These are phyloP conservation scores for Bufo bufo DNA, from an alignment of 2,113 vertebrate species.

Conservation along the genomic window DNA sequence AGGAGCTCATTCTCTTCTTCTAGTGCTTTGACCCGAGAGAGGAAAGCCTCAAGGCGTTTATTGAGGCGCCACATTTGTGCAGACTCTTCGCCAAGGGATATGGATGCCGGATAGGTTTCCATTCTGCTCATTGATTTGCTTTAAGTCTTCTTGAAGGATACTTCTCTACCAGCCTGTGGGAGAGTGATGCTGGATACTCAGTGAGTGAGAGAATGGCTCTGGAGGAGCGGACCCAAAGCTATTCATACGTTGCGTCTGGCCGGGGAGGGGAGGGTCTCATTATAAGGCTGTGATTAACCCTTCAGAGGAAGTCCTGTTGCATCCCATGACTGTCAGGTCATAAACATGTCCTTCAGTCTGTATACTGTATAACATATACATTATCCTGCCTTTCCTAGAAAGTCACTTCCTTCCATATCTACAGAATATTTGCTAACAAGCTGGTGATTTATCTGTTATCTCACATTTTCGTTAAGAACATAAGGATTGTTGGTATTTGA, in stretches of 20 bases:
- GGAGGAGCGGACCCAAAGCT: conserved; percentile 60
- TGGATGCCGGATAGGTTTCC: conserved; percentile 62
- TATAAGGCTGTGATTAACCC: conserved; percentile 61
- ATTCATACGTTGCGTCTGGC: conserved; percentile 65
- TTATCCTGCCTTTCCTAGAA: not conserved
- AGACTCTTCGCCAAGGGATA: conserved; percentile 78
- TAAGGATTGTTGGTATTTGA: not conserved
- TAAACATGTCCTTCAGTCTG: not conserved
- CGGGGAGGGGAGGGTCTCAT: conserved; percentile 65
- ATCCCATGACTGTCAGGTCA: not conserved
- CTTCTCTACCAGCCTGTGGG: conserved; percentile 23
- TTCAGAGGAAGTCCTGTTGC: conserved; percentile 28
- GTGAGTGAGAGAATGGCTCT: conserved; percentile 59
- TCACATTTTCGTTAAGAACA: not conserved
- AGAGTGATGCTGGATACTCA: conserved; percentile 6
- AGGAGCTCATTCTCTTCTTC: conserved; percentile 87
- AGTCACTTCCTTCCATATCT: not conserved
- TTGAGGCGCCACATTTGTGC: conserved; percentile 93
- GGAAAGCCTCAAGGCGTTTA: conserved; percentile 84
- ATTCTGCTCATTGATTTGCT: conserved; percentile 57
- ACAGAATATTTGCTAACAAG: not conserved
- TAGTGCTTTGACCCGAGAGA: conserved; percentile 84
- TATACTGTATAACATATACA: not conserved
- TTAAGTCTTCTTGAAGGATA: too few species aligned
- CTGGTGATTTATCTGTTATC: not conserved